Percentiles rank a stretch among this genome's conserved stretches.
phyloP scores from a whole-genome alignment of 1,140 invertebrate genomes.

The Paramacrobiotus metropolitanus region DNA sequence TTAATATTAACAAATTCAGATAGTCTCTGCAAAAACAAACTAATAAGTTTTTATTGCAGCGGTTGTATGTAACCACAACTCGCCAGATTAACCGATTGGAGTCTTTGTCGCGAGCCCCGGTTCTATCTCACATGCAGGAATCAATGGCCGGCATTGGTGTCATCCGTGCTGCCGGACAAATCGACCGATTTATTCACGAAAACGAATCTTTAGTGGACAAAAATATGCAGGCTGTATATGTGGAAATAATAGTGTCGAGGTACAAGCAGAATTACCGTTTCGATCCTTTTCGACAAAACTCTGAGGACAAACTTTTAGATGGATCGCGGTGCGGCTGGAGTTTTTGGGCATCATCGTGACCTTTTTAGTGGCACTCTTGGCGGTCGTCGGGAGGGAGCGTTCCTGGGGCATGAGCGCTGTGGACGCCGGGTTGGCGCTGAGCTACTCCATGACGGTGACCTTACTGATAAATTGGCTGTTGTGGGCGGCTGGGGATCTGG shows the following conservation, averaged over 20 bases:
- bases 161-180: background rate
- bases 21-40: background rate
- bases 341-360: slow-evolving; percentile 24
- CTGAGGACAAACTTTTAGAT: slow-evolving; percentile 18
- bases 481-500: slow-evolving; percentile 11
- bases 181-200: background rate
- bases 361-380: slow-evolving; percentile 26
- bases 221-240: too few relatives aligned
- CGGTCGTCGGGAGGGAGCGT: slow-evolving; percentile 21
- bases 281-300: too few relatives aligned
- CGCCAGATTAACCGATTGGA: slow-evolving; percentile 81
- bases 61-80: slow-evolving; percentile 79
- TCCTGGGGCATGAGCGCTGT: slow-evolving; percentile 21
- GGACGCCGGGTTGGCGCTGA: slow-evolving; percentile 29
- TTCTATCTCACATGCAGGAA: slow-evolving; percentile 94
- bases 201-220: background rate
- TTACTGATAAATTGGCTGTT: slow-evolving; percentile 9
- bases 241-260: too few relatives aligned
- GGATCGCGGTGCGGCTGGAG: slow-evolving; percentile 24
- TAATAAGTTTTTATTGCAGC: slow-evolving; percentile 30
- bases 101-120: slow-evolving; percentile 79
- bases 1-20: too few relatives aligned
- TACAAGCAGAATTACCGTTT: too few relatives aligned
- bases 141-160: slow-evolving; percentile 39
- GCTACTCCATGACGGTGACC: slow-evolving; percentile 30